A percentile compares a stretch with the other conserved stretches of the same genome.
phyloP scores from a whole-genome alignment of 2,113 vertebrate genomes.

The Hippocampus zosterae region DNA sequence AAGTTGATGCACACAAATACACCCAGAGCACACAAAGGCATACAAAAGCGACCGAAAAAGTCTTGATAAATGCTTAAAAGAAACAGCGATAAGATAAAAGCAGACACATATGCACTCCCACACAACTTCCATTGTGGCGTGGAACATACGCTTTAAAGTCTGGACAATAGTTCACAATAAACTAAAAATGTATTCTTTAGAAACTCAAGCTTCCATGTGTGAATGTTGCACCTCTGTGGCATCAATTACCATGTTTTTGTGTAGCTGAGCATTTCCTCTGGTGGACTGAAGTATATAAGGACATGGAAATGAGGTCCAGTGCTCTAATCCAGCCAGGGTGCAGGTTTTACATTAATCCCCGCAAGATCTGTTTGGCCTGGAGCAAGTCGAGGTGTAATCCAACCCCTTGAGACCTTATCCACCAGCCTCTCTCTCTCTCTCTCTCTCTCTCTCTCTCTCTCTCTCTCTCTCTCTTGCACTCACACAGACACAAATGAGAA shows the following conservation, averaged over 20 bases:
- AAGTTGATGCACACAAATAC: constrained; percentile 10
- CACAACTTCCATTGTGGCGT: background rate
- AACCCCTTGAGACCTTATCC: constrained; percentile 65
- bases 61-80: background rate
- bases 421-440: constrained; percentile 30
- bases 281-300: constrained; percentile 67
- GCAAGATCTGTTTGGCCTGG: constrained; percentile 71
- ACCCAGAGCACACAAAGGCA: constrained; percentile 10
- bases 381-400: constrained; percentile 74
- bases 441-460: background rate
- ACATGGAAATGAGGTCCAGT: constrained; percentile 68
- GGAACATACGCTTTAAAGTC: constrained; percentile 13
- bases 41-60: background rate
- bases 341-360: constrained; percentile 73
- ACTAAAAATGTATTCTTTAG: constrained; percentile 40
- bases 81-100: background rate
- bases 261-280: constrained; percentile 69
- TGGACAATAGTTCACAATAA: constrained; percentile 17
- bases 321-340: constrained; percentile 72
- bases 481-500: background rate
- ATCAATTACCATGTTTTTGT: constrained; percentile 74
- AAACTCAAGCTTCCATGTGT: constrained; percentile 41
- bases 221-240: constrained; percentile 47
- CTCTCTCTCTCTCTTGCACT: constrained; percentile 17
- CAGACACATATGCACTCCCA: constrained; percentile 3